Base-by-base conservation (phyloP, 2,888 invertebrate genomes). In the Electrophaes corylata region DNA sequence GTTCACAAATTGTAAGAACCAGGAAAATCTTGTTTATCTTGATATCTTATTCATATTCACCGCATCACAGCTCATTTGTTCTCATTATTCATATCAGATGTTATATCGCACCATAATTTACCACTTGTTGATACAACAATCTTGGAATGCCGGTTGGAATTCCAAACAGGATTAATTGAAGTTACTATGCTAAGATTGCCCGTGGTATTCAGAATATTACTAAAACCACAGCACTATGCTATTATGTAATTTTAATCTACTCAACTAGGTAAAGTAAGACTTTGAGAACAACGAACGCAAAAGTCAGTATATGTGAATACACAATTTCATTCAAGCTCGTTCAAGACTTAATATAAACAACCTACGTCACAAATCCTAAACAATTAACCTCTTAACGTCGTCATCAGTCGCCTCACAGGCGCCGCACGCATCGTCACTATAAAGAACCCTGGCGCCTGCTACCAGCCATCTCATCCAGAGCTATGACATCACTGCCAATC, bases 401-500 rank as follows among this genome's bases (percentile, higher is more conserved):
- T 77, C 78, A 75, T 61, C 57, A 35, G 52, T 52, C 70, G 70
- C 62, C 81, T 64, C 62, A 41, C 57, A 65, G 81, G 79, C 82
- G 81, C 81, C 83, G 60, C 80, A 83, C 83, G 83, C 67, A 66
- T 65, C 60, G 81, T 76, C 78, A 73, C 72, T 57, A 78, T 82
- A 82, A 83, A 83, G 78, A 82, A 78, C 69, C 60, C 20, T 72
- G 83, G 83, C 60, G 60, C 60, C 60, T 55, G 31, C 31, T 31
- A 31, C 33, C 40, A 29, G 12, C 57, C 60, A 60, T 23, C 16
- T 40, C 20, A 53, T 4, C 31, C 18, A 35, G 60, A 53, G 11
- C 53, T 18, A 11, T 39, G 45, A n/a, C 46, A 23, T 37, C 44
- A 19, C 49, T 49, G 44, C 37, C 52, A 50, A 50, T 57, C 53